These are phyloP conservation scores for Zapus hudsonius DNA, from an alignment of 2,113 vertebrate species.

Conservation along the genomic window DNA sequence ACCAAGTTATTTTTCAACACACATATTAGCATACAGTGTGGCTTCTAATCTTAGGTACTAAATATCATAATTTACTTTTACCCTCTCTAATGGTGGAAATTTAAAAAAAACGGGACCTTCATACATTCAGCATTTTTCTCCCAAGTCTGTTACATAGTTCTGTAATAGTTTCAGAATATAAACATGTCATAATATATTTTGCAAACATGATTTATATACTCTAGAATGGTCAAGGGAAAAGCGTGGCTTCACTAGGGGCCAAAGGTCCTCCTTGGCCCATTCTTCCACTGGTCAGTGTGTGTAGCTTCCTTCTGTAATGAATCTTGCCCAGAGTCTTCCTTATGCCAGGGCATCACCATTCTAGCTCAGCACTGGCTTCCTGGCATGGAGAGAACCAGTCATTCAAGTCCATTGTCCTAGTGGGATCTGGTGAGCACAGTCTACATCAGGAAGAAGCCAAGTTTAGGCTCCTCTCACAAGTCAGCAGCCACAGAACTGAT, in stretches of 20 bases:
- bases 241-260: neutral
- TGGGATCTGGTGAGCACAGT: neutral
- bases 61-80: conserved; percentile 80
- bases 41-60: conserved; percentile 77
- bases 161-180: conserved; percentile 66
- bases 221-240: conserved; percentile 43
- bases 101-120: conserved; percentile 57
- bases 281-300: neutral
- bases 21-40: conserved; percentile 67
- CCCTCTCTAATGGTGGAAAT: conserved; percentile 58
- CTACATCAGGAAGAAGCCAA: neutral
- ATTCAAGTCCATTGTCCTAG: conserved; percentile 57
- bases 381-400: conserved; percentile 60
- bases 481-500: conserved; percentile 74
- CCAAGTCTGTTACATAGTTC: conserved; percentile 59
- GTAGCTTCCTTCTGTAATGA: neutral
- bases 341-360: conserved; percentile 50
- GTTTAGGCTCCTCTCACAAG: conserved; percentile 7
- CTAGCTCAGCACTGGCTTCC: conserved; percentile 69
- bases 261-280: neutral
- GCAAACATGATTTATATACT: conserved; percentile 67
- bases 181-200: conserved; percentile 63
- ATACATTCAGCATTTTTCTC: conserved; percentile 70
- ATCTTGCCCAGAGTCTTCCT: neutral
- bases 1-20: conserved; percentile 77